Evolutionary conservation across 2,888 invertebrate species (phyloP), one percentile per base, ranked within the genome.

Genomic region (Bombylius major): DNA sequence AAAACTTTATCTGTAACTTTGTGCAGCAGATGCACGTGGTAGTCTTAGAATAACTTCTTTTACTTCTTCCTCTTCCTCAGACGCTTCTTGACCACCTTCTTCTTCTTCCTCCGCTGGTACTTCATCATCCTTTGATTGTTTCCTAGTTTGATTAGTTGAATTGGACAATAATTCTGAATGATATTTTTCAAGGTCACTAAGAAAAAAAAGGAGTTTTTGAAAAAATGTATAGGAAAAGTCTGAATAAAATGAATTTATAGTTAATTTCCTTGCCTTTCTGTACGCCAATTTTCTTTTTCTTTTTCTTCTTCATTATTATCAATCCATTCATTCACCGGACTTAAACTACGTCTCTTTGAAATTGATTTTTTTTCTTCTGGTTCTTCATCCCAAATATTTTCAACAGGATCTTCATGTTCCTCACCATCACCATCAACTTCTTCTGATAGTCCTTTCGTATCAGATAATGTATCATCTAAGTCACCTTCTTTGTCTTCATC

Each of bases 311-410:
- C 4, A 36, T 36, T 42, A 14, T 33, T 54, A n/a, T 53, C 56
- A 53, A 50, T 44, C 47, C 51, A 50, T 32, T 54, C 50, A 14
- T n/a, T 45, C 8, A 1, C 33, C 11, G 54, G 9, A 32, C 11
- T 54, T 14, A 9, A 14, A 14, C 14, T 12, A 45, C 11, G 23
- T 9, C 6, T 11, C 34, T 42, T 48, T 50, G 48, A 47, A 42
- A 47, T 56, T n/a, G 63, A 61, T 33, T 67, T 68, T 51, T 68
- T 66, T 14, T 68, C 65, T 54, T 70, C 69, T 1, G 65, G 58
- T 47, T 67, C 68, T 47, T 63, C 62, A 14, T 61, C 77, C 80
- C 80, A 80, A 63, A 78, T 77, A 44, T 78, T 76, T 11, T 76
- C 65, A 54, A 76, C 75, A 13, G 68, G 70, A 42, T 77, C 75